Evolutionary conservation across 2,797 vertebrate genomes (phyloP), one percentile per base, ranked within the genome.

Genomic region (Clangula hyemalis): DNA sequence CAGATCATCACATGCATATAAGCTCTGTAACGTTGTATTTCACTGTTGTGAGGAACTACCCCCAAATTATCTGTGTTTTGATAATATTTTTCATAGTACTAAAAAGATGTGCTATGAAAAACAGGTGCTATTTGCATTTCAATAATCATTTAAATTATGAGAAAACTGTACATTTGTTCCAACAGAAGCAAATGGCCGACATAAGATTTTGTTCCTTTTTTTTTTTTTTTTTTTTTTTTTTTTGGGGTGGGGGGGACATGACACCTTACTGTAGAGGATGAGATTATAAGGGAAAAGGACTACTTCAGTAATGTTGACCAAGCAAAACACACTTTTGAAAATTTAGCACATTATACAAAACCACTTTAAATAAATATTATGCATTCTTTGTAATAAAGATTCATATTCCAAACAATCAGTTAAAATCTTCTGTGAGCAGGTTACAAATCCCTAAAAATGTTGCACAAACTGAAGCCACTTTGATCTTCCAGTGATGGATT

Each of bases 391-490:
- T 65, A 92, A 76, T 81, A 97, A 75, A 87, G 92, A 85, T 72
- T 93, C 94, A 15, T 93, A 91, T 73, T 94, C 76, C 88, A 96
- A 92, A 77, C 71, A 94, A 96, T 76, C 78, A 96, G 92, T 92
- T 95, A 87, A 96, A 96, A 92, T 84, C 60, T 57, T 93, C 86
- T 90, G 90, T 87, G 80, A 88, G 88, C n/a, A 94, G 65, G 45
- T 93, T 96, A 84, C 76, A 97, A 95, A 97, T 89, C 76, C 95
- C 62, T 92, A 32, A 47, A 85, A 94, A 72, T 64, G 34, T 61
- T 94, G 41, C 56, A 80, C 49, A 93, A 88, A 92, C 69, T 30
- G 41, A 84, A 60, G 77, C 9, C 58, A 54, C 93, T 96, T 95
- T 94, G 93, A 95, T 90, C 77, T 91, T 87, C 56, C 66, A 41